A percentile compares a stretch with the other conserved stretches of the same genome.
phyloP scores from a whole-genome alignment of 92 coral and sea anemone genomes.

The Parazoanthus atlanticus region DNA sequence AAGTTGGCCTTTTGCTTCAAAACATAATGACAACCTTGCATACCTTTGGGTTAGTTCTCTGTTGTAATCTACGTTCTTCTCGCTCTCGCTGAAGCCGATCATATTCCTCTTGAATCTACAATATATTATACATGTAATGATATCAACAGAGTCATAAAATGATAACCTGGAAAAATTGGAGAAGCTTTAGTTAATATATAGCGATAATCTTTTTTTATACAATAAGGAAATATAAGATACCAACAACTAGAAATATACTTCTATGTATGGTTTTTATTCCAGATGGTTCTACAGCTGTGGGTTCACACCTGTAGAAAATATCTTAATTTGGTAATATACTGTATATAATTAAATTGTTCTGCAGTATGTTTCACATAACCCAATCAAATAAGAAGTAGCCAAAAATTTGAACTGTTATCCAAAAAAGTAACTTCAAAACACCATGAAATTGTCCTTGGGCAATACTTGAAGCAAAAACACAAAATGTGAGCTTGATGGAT shows the following conservation, averaged over 20 bases:
- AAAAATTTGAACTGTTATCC: too few species aligned
- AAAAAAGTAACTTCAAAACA: neutral
- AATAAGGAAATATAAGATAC: neutral
- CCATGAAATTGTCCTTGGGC: too few species aligned
- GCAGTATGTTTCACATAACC: neutral
- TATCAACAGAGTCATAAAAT: neutral
- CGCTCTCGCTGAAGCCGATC: slow-evolving; percentile 91
- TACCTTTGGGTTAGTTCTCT: slow-evolving; percentile 93
- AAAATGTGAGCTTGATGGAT: neutral
- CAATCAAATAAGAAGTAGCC: neutral
- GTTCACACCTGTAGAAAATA: too few species aligned
- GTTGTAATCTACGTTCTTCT: slow-evolving; percentile 88
- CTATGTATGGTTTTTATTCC: too few species aligned
- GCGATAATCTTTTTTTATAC: too few species aligned
- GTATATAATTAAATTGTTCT: too few species aligned
- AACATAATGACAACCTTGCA: neutral
- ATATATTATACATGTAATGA: neutral
- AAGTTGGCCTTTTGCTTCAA: too few species aligned
- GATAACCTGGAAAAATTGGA: too few species aligned
- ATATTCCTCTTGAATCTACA: slow-evolving; percentile 95
- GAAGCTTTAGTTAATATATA: too few species aligned
- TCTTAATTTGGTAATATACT: too few species aligned
- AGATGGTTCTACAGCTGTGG: too few species aligned
- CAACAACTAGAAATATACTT: too few species aligned
- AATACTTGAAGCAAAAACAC: neutral